Conservation (phyloP, 2,113 vertebrate species). For the Zapornia atra region DNA sequence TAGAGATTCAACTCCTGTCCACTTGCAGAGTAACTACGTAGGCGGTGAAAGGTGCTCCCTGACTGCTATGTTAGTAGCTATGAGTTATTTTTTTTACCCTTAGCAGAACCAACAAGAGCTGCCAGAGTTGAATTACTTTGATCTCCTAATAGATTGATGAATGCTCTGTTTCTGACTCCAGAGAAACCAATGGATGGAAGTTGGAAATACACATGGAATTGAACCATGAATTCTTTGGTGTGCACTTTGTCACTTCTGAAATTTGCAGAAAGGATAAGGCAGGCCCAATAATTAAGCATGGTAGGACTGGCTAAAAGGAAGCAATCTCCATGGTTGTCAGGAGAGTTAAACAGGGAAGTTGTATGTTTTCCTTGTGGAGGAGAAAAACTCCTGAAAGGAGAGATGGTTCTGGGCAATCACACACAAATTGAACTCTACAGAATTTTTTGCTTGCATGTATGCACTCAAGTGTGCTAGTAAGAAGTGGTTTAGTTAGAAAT, state of each 20-base stretch:
- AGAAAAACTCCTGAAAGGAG: not conserved
- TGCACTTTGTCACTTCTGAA: not conserved
- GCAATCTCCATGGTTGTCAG: not conserved
- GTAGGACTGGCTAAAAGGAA: not conserved
- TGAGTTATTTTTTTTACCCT: not conserved
- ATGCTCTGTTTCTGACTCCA: not conserved
- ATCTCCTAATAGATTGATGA: not conserved
- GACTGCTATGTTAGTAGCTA: not conserved
- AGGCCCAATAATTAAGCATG: not conserved
- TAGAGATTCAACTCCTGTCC: not conserved
- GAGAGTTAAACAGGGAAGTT: not conserved
- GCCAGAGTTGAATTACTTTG: not conserved
- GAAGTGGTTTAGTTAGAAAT: not conserved
- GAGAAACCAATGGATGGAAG: not conserved
- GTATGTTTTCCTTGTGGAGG: not conserved
- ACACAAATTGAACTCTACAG: not conserved
- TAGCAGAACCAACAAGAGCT: not conserved
- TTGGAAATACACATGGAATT: not conserved
- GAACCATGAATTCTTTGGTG: not conserved
- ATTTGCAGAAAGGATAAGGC: not conserved
- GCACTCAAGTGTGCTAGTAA: too few relatives aligned
- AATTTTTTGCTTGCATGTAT: not conserved
- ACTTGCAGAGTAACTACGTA: not conserved
- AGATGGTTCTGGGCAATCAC: not conserved
- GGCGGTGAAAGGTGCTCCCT: not conserved